Base-by-base conservation (phyloP, 2,888 invertebrate species). In the Agrochola litura region DNA sequence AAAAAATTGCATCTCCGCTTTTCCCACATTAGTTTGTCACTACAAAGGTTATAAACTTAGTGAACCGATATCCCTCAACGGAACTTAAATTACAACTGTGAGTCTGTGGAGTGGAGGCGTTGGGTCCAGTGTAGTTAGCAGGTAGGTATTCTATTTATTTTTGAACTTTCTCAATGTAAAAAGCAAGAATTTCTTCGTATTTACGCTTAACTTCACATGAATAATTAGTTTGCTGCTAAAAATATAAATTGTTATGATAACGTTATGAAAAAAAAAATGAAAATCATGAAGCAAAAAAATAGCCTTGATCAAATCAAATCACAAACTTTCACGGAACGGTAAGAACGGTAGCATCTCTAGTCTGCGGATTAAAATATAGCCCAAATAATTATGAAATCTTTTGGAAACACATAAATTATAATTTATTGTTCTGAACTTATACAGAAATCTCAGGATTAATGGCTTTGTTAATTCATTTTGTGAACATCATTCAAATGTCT, bases 51-150 rank as follows among this genome's bases (percentile, higher is more conserved):
- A 25, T 54, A 58, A 78, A 73, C 9, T 46, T 46, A 60, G 66
- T 66, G 60, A 73, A 56, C 66, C 54, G 37, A 46, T 66, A 73
- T 25, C n/a, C 60, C 49, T 61, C 73, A 73, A 6, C 22, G 46
- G 73, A 37, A 54, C 49, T 60, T 54, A 79, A 66, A 79, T 37
- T 54, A 56, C 60, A 46, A 19, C 46, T 66, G 16, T 79, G 49
- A 67, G 30, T 22, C 22, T 30, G 14, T 67, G 14, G 14, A 67
- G 9, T 37, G 16, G 14, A 43, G 37, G 8, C n/a, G 6, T 14
- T 25, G 63, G 64, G 37, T 25, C 37, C 16, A 25, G 43, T 65
- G 41, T 46, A 60, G 10, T n/a, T 30, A 16, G 37, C 19, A 16
- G 41, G 41, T 12, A 25, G 19, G 3, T 49, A 56, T 3, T 49